phyloP scores from a whole-genome alignment of 2,888 invertebrate genomes.

The Cerceris ruficornis region DNA sequence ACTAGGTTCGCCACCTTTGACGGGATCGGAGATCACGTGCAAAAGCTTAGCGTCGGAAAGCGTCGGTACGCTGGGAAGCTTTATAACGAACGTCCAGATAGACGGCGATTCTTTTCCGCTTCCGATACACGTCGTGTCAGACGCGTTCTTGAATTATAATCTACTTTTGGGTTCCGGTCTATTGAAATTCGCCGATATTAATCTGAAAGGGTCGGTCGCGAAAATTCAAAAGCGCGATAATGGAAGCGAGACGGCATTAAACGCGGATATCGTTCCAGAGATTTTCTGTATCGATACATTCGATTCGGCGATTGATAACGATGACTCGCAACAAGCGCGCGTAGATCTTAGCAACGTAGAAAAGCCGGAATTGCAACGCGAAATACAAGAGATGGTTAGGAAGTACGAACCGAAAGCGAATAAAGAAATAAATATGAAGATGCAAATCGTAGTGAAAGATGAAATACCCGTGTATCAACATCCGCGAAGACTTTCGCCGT shows the following conservation, averaged over 20 bases:
- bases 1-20: conserved; percentile 30
- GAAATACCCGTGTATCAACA: conserved; percentile 65
- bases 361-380: not conserved
- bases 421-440: conserved; percentile 52
- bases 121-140: conserved; percentile 38
- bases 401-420: conserved; percentile 16
- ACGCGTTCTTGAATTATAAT: conserved; percentile 22
- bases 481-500: conserved; percentile 57
- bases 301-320: conserved; percentile 5
- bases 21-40: conserved; percentile 14
- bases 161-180: conserved; percentile 45
- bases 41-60: conserved; percentile 1
- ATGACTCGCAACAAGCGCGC: not conserved
- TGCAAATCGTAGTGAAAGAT: conserved; percentile 67
- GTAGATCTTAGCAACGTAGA: conserved; percentile 10
- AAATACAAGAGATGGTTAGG: not conserved
- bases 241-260: not conserved
- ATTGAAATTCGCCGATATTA: conserved; percentile 24
- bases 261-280: conserved; percentile 23
- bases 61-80: conserved; percentile 17
- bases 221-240: conserved; percentile 15
- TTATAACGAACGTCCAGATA: conserved; percentile 22
- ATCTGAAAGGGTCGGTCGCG: conserved; percentile 14
- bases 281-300: conserved; percentile 24
- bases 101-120: conserved; percentile 28